A percentile compares a stretch with the other conserved stretches of the same genome.
These are phyloP conservation scores for Isichthys henryi DNA, from an alignment of 2,113 vertebrate genomes.

Conservation along the genomic window DNA sequence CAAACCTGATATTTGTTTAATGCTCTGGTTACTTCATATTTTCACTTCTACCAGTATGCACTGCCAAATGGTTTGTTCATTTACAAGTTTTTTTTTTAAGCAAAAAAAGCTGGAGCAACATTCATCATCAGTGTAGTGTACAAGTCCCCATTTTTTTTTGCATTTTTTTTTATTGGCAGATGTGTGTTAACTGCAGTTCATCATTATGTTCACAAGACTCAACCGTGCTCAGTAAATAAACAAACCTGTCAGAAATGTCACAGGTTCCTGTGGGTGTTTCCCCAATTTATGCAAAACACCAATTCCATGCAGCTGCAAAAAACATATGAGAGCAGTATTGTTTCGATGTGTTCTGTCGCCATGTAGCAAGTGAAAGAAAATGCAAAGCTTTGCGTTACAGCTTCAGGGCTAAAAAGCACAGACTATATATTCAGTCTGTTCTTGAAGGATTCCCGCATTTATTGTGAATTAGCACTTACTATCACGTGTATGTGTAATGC, in stretches of 20 bases:
- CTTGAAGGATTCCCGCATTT: background rate
- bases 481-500: background rate
- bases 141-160: background rate
- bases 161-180: conserved; percentile 30
- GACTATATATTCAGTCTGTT: background rate
- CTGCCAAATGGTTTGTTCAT: background rate
- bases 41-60: background rate
- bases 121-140: background rate
- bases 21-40: background rate
- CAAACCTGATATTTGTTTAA: background rate
- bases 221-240: conserved; percentile 12
- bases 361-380: background rate
- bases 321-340: background rate
- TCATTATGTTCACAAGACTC: conserved; percentile 8
- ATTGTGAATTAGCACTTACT: background rate
- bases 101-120: background rate
- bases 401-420: background rate
- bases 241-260: background rate
- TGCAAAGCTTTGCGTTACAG: background rate
- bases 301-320: background rate
- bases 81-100: background rate
- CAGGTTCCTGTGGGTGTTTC: background rate
- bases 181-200: background rate
- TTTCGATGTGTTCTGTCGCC: background rate
- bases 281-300: background rate